Percentiles rank a stretch among this genome's conserved stretches.
Evolutionary conservation across 1,140 invertebrate genomes (phyloP).

Genomic region (Mizuhopecten yessoensis): DNA sequence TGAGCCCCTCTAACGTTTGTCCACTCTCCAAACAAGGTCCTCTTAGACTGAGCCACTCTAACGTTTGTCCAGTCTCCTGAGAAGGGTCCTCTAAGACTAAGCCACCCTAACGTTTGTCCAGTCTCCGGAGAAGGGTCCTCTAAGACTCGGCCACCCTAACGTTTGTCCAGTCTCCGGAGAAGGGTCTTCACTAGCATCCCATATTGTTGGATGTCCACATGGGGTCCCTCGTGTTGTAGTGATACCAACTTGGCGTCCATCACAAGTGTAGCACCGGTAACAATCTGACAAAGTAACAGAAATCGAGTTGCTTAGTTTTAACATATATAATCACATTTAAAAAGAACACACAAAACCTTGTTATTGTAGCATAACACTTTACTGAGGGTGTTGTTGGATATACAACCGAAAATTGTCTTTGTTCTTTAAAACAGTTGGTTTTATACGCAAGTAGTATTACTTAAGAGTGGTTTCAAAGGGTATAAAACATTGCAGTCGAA

Average conservation of each 20-base stretch:
- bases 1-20: neutral
- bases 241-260: neutral
- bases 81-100: neutral
- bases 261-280: neutral
- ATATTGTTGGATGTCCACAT: neutral
- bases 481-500: too few relatives aligned
- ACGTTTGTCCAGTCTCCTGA: neutral
- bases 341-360: too few relatives aligned
- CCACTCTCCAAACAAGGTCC: neutral
- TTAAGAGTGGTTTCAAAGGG: too few relatives aligned
- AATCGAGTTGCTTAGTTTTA: neutral
- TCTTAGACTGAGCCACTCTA: too few relatives aligned
- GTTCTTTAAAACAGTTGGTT: too few relatives aligned
- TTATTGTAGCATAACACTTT: too few relatives aligned
- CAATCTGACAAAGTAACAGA: neutral
- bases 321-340: neutral
- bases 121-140: neutral
- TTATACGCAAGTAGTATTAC: too few relatives aligned
- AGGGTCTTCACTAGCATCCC: neutral
- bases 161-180: neutral
- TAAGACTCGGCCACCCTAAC: neutral
- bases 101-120: neutral
- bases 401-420: too few relatives aligned
- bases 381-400: too few relatives aligned
- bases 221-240: neutral